Conservation (phyloP, 2,888 invertebrate genomes). For the Lamellibrachia satsuma region DNA sequence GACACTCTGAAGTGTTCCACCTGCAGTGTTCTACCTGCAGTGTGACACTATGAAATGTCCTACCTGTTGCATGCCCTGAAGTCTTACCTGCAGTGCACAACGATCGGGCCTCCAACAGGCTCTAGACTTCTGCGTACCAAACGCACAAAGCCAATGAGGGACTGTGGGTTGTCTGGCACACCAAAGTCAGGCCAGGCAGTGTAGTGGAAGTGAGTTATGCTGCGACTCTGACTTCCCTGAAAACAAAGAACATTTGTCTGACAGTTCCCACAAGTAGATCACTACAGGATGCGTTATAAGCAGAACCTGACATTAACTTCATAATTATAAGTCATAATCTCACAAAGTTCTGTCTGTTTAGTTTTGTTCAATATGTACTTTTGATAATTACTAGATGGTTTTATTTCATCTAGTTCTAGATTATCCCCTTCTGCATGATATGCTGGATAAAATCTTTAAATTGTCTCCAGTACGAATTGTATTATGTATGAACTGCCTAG, state of each 20-base stretch:
- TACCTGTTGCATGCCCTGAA: background rate
- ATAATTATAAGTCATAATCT: no score
- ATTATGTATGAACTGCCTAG: no score
- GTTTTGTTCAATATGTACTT: no score
- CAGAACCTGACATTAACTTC: background rate
- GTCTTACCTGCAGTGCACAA: constrained; percentile 88
- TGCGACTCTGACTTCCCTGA: constrained; percentile 22
- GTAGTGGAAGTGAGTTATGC: constrained; percentile 84
- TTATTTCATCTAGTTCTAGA: no score
- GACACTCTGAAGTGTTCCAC: background rate
- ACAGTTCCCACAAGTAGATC: no score
- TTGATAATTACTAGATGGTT: no score
- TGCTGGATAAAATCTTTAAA: no score
- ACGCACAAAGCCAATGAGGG: constrained; percentile 35
- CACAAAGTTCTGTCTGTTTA: no score
- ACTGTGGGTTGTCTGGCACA: constrained; percentile 82
- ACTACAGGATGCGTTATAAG: background rate
- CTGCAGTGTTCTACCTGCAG: background rate
- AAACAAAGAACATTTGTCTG: background rate
- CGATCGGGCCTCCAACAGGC: constrained; percentile 74
- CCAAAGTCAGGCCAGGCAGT: constrained; percentile 97
- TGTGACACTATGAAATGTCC: background rate
- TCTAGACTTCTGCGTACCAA: constrained; percentile 34
- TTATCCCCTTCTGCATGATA: no score
- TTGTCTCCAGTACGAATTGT: no score